These are phyloP conservation scores for Rhadina sibilatrix DNA, from an alignment of 2,113 vertebrate genomes.

Conservation along the genomic window DNA sequence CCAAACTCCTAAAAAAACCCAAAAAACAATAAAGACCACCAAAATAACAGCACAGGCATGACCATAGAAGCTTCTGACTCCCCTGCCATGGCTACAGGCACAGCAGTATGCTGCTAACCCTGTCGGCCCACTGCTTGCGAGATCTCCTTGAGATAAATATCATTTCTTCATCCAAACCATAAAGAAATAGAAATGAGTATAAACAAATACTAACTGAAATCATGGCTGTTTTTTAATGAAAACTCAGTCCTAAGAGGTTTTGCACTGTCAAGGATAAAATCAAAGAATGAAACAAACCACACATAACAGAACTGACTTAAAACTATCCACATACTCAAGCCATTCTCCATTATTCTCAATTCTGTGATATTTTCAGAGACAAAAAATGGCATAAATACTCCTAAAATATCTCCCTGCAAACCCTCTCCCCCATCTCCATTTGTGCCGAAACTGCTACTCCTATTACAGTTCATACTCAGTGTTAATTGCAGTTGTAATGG, in stretches of 20 bases:
- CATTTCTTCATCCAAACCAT: not conserved
- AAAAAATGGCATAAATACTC: not conserved
- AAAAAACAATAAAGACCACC: not conserved
- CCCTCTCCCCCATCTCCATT: not conserved
- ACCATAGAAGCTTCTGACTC: not conserved
- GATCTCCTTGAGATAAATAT: not conserved
- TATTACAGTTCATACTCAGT: not conserved
- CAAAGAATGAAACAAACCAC: not conserved
- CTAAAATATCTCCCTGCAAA: not conserved
- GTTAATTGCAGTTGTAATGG: slow-evolving; percentile 39
- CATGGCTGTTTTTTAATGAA: not conserved
- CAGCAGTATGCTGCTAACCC: accelerated
- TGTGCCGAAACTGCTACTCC: not conserved
- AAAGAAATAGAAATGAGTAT: not conserved
- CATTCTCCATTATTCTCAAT: not conserved
- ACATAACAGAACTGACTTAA: not conserved
- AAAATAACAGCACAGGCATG: not conserved
- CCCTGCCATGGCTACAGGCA: not conserved
- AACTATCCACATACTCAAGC: not conserved
- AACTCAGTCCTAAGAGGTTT: not conserved
- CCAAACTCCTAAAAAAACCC: accelerated
- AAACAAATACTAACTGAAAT: not conserved
- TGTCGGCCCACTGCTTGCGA: not conserved
- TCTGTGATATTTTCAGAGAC: not conserved
- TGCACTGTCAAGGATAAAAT: not conserved